Evolutionary conservation across 2,888 invertebrate genomes (phyloP).

Genomic region (Prosopocoilus inquinatus): DNA sequence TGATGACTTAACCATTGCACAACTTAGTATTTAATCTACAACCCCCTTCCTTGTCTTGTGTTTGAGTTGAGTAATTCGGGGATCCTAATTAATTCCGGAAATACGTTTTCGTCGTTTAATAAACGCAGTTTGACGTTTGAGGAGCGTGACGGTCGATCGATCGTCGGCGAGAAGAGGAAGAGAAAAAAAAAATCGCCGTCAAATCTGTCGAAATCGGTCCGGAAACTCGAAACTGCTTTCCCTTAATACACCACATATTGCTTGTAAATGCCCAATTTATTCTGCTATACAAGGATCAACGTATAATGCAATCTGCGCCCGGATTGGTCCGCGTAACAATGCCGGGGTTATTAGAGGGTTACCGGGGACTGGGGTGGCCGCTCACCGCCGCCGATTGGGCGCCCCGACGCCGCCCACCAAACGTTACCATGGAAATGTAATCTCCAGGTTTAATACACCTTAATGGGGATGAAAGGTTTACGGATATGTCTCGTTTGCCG

Average conservation of each 20-base stretch:
- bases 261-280: slow-evolving; percentile 28
- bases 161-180: too few relatives aligned
- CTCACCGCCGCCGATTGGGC: slow-evolving; percentile 23
- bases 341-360: slow-evolving; percentile 27
- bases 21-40: too few relatives aligned
- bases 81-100: too few relatives aligned
- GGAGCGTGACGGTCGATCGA: too few relatives aligned
- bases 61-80: too few relatives aligned
- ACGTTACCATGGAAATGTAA: slow-evolving; percentile 26
- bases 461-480: slow-evolving; percentile 3
- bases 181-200: too few relatives aligned
- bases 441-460: slow-evolving; percentile 15
- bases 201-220: neutral
- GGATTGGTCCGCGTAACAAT: slow-evolving; percentile 28
- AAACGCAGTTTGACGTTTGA: too few relatives aligned
- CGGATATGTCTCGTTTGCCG: neutral
- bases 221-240: slow-evolving; percentile 37
- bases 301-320: slow-evolving; percentile 27
- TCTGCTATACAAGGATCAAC: slow-evolving; percentile 27
- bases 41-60: too few relatives aligned
- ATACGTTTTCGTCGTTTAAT: too few relatives aligned
- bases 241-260: slow-evolving; percentile 47
- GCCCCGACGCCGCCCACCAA: slow-evolving; percentile 20
- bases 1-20: too few relatives aligned
- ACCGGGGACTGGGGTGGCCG: slow-evolving; percentile 20